Percentiles rank a stretch among this genome's conserved stretches.
Evolutionary conservation across 2,113 vertebrate genomes (phyloP).

Genomic region (Girardinichthys multiradiatus): DNA sequence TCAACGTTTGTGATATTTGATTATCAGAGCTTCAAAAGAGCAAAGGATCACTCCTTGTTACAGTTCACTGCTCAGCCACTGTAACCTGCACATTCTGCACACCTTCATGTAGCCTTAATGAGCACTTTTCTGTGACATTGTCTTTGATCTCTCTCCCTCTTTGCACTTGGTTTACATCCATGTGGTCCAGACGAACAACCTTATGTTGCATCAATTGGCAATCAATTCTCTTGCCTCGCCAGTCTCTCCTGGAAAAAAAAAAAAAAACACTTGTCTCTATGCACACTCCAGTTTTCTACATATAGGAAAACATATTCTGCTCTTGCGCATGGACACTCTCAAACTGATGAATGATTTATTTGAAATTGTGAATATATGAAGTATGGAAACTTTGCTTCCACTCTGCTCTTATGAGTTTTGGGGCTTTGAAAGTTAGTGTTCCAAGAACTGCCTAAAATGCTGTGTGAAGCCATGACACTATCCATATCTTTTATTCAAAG

Average conservation of each 20-base stretch:
- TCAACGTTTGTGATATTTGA: conserved; percentile 9
- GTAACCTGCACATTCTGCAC: conserved; percentile 37
- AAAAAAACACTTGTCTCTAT: conserved; percentile 8
- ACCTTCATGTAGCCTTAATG: conserved; percentile 47
- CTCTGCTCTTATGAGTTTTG: conserved; percentile 13
- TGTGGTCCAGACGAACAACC: conserved; percentile 2
- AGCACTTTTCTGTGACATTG: conserved; percentile 47
- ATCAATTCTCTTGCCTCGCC: conserved; percentile 46
- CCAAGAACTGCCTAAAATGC: conserved; percentile 26
- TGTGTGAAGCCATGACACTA: conserved; percentile 13
- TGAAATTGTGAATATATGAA: conserved; percentile 27
- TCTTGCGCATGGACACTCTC: background rate
- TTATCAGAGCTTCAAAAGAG: conserved; percentile 21
- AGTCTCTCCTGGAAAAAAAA: conserved; percentile 12
- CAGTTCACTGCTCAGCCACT: conserved; percentile 42
- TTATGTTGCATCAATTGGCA: conserved; percentile 26
- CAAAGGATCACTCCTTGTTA: conserved; percentile 32
- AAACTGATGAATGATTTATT: conserved; percentile 54
- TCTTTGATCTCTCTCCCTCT: conserved; percentile 25
- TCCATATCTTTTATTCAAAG: conserved; percentile 53
- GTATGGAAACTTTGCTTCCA: background rate
- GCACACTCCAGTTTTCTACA: background rate
- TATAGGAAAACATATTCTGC: background rate
- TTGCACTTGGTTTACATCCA: conserved; percentile 31
- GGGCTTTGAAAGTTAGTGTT: conserved; percentile 19